phyloP scores from a whole-genome alignment of 1,140 invertebrate genomes.

The Solen grandis region DNA sequence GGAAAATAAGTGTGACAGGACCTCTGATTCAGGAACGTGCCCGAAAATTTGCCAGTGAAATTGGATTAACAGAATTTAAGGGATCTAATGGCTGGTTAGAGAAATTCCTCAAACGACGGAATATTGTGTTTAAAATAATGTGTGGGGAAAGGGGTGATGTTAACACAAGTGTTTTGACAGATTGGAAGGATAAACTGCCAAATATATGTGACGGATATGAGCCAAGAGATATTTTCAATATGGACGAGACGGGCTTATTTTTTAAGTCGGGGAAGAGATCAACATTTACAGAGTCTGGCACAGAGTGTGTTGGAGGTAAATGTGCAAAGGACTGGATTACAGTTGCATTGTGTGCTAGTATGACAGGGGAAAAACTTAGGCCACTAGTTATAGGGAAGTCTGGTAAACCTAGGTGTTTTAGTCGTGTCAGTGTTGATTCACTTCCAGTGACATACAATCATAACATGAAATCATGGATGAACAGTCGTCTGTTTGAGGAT shows the following conservation, averaged over 20 bases:
- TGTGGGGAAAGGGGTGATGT: slow-evolving; percentile 10
- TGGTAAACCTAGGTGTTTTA: not conserved
- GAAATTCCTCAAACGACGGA: not conserved
- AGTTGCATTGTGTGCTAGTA: slow-evolving; percentile 2
- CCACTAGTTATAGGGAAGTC: slow-evolving; percentile 1
- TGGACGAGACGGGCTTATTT: slow-evolving; percentile 1
- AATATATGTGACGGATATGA: not conserved
- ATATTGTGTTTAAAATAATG: slow-evolving; percentile 9
- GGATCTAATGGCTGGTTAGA: too few relatives aligned
- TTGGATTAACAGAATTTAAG: not conserved
- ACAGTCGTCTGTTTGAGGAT: too few relatives aligned
- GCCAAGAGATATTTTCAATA: slow-evolving; percentile 3
- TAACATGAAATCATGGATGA: slow-evolving; percentile 2
- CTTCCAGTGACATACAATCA: not conserved
- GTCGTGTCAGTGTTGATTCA: not conserved
- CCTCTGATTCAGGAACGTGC: not conserved
- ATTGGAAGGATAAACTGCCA: not conserved
- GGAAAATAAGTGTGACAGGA: not conserved
- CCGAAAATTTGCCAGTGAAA: not conserved
- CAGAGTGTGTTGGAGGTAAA: not conserved
- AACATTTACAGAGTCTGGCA: not conserved
- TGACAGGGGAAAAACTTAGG: not conserved
- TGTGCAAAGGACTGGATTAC: slow-evolving; percentile 4
- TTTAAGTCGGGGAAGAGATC: not conserved
- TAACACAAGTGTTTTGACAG: not conserved